Percentiles rank a stretch among this genome's conserved stretches.
Conservation (phyloP, 2,888 invertebrate genomes). For the Drosophila gaucha region DNA sequence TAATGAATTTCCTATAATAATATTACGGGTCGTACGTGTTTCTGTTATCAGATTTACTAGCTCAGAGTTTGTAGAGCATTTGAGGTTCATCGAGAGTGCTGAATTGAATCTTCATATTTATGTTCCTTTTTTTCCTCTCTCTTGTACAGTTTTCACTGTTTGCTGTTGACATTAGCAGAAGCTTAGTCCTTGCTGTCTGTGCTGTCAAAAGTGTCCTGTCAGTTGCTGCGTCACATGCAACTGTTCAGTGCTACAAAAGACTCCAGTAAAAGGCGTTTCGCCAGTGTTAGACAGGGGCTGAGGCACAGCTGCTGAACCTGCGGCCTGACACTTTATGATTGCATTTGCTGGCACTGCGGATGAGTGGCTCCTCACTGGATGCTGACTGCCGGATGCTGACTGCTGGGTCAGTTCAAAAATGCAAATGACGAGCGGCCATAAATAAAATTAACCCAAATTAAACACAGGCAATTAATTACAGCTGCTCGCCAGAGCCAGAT, state of each 20-base stretch:
- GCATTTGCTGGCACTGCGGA: conserved; percentile 44
- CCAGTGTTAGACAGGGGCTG: conserved; percentile 10
- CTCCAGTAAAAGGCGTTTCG: conserved; percentile 45
- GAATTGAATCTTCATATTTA: conserved; percentile 17
- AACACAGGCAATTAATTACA: conserved; percentile 79
- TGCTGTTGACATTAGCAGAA: conserved; percentile 81
- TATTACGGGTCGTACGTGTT: too few species aligned
- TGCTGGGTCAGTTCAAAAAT: conserved; percentile 42
- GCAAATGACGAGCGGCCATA: conserved; percentile 70
- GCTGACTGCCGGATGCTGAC: background rate
- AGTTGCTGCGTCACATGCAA: conserved; percentile 58
- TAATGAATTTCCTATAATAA: too few species aligned
- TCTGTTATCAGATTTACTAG: background rate
- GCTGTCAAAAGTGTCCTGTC: conserved; percentile 75
- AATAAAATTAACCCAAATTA: conserved; percentile 82
- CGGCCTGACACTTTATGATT: conserved; percentile 70
- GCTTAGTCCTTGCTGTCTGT: conserved; percentile 77
- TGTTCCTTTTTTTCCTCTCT: conserved; percentile 18
- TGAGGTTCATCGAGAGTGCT: background rate
- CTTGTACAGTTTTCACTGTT: conserved; percentile 64
- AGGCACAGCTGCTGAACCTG: conserved; percentile 27
- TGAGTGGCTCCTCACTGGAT: conserved; percentile 45
- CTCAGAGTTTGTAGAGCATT: conserved; percentile 26
- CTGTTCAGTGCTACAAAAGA: conserved; percentile 52
- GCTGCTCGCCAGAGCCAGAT: conserved; percentile 66